Conservation (phyloP, 2,888 invertebrate genomes). For the Caenorhabditis sp. region DNA sequence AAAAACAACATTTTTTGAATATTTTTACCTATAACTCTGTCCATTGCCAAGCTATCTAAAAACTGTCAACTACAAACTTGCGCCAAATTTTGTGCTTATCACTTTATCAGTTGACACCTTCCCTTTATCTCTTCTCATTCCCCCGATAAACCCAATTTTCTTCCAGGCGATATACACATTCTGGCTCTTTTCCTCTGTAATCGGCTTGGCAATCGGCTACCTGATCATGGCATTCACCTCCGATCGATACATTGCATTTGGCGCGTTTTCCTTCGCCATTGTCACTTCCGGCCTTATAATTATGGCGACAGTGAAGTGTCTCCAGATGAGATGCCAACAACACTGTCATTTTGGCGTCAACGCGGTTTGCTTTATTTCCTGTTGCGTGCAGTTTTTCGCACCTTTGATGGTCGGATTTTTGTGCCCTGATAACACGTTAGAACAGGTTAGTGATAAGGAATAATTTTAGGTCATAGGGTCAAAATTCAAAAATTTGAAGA, state of each 20-base stretch:
- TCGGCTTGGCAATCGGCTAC: slow-evolving; percentile 67
- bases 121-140: background rate
- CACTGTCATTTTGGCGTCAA: slow-evolving; percentile 70
- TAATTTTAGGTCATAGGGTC: too few relatives aligned
- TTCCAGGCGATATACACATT: slow-evolving; percentile 53
- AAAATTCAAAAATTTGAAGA: too few relatives aligned
- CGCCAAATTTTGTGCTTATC: background rate
- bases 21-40: too few relatives aligned
- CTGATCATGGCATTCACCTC: slow-evolving; percentile 65
- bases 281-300: slow-evolving; percentile 71
- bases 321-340: slow-evolving; percentile 69
- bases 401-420: slow-evolving; percentile 65
- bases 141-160: background rate
- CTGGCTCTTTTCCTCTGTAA: slow-evolving; percentile 55
- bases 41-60: background rate
- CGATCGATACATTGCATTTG: slow-evolving; percentile 59
- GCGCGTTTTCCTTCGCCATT: slow-evolving; percentile 70
- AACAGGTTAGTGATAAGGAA: slow-evolving; percentile 55
- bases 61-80: background rate
- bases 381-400: slow-evolving; percentile 58
- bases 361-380: slow-evolving; percentile 52
- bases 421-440: slow-evolving; percentile 63
- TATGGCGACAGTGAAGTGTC: slow-evolving; percentile 71
- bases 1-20: too few relatives aligned
- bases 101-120: background rate